Base-by-base conservation (phyloP, 2,797 vertebrate genomes). In the Thalassophryne amazonica region DNA sequence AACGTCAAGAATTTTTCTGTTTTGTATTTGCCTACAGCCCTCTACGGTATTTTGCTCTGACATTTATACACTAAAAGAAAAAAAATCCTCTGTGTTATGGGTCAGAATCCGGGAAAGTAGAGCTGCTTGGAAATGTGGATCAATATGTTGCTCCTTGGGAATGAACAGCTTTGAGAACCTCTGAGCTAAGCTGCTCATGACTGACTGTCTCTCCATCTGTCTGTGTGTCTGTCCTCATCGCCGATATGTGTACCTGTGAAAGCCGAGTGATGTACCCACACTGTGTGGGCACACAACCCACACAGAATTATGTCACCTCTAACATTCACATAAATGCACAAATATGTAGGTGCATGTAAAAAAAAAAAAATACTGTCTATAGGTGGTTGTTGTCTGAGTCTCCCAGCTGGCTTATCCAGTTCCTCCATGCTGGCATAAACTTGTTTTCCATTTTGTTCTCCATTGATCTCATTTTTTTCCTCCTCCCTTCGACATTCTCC, bases 221-320 rank as follows among this genome's bases (percentile, higher is more conserved):
- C 72, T 54, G 66, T 69, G 76, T 79, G 11, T 77, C 59, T 67
- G 58, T 60, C 37, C 30, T 62, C 3, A 42, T 78, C 77, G 69
- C 68, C 4, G 7, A 73, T 78, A 77, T 63, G 60, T 82, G 74
- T 80, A 81, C 65, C 70, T 73, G 73, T 80, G 75, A 83, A 83
- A 81, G 67, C 58, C 13, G 45, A 83, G 65, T n/a, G 21, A 72
- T 69, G 75, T 77, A 80, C 71, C 77, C 65, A 80, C 80, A 49
- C 53, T 69, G 73, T 48, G 70, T 80, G 77, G 73, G 80, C 54
- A 14, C 5, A 2, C 33, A 2, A n/a, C 83, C 80, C 65, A 78
- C 84, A 18, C 54, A 27, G 52, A 77, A 75, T 80, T 60, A 77
- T 80, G 74, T 79, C 71, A 62, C 27, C 1, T 20, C 63, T 68